Percentiles rank a stretch among this genome's conserved stretches.
These are phyloP conservation scores for Zaprionus lachaisei DNA, from an alignment of 1,140 invertebrate genomes.

Conservation along the genomic window DNA sequence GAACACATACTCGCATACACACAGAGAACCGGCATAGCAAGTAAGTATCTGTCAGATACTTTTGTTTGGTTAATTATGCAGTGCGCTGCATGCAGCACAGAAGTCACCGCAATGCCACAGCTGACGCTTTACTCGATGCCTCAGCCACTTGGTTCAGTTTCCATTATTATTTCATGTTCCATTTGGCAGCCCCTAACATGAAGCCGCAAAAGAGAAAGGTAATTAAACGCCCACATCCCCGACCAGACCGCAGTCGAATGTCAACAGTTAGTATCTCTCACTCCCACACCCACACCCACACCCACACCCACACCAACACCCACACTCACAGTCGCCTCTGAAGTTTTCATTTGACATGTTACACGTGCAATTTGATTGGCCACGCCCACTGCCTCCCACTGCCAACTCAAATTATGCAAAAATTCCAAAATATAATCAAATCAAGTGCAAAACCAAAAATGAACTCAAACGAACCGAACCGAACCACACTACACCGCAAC, in stretches of 20 bases:
- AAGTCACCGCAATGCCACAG: slow-evolving; percentile 8
- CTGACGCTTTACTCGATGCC: neutral
- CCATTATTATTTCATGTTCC: slow-evolving; percentile 47
- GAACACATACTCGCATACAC: neutral
- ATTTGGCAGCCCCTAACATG: slow-evolving; percentile 42
- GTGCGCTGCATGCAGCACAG: neutral
- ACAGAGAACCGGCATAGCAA: neutral
- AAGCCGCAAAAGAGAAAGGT: slow-evolving; percentile 46
- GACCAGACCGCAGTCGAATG: slow-evolving; percentile 33
- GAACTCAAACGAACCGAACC: slow-evolving; percentile 14
- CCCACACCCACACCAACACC: too few species aligned
- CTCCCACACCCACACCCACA: neutral
- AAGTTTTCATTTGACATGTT: neutral
- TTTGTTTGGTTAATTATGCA: slow-evolving; percentile 34
- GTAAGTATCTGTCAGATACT: slow-evolving; percentile 27
- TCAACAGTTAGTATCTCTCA: slow-evolving; percentile 31
- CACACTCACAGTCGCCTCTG: neutral
- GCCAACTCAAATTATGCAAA: slow-evolving; percentile 10
- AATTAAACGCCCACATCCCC: slow-evolving; percentile 32
- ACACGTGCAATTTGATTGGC: slow-evolving; percentile 3
- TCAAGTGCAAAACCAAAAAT: slow-evolving; percentile 31
- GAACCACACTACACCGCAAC: neutral
- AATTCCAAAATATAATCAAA: slow-evolving; percentile 31
- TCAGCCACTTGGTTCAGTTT: neutral
- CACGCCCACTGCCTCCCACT: neutral